phyloP scores from a whole-genome alignment of 2,113 vertebrate species.

The Hylia prasina region DNA sequence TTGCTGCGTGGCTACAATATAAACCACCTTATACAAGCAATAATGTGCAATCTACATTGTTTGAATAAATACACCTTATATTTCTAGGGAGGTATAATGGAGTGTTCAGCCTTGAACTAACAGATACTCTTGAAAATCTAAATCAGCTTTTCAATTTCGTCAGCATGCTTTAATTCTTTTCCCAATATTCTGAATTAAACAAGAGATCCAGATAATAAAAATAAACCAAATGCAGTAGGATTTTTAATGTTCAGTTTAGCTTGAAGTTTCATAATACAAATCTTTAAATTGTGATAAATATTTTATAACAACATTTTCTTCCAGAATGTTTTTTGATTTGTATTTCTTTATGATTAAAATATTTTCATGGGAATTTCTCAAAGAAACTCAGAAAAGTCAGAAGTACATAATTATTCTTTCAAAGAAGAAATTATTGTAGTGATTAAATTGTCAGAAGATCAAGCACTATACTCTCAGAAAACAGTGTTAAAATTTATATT shows the following conservation, averaged over 20 bases:
- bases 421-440: neutral
- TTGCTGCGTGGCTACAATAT: neutral
- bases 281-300: neutral
- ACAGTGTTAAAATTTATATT: neutral
- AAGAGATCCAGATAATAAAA: neutral
- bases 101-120: neutral
- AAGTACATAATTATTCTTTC: neutral
- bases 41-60: neutral
- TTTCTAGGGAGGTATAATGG: neutral
- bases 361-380: neutral
- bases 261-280: neutral
- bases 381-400: neutral
- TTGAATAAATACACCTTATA: neutral
- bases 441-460: neutral
- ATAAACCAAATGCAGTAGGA: neutral
- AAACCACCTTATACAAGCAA: neutral
- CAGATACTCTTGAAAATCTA: neutral
- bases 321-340: neutral
- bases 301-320: neutral
- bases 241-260: neutral
- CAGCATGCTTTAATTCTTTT: neutral
- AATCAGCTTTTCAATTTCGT: neutral
- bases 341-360: neutral
- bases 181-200: neutral
- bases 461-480: neutral